phyloP scores from a whole-genome alignment of 1,140 invertebrate genomes.

The Zelostemma sp. region DNA sequence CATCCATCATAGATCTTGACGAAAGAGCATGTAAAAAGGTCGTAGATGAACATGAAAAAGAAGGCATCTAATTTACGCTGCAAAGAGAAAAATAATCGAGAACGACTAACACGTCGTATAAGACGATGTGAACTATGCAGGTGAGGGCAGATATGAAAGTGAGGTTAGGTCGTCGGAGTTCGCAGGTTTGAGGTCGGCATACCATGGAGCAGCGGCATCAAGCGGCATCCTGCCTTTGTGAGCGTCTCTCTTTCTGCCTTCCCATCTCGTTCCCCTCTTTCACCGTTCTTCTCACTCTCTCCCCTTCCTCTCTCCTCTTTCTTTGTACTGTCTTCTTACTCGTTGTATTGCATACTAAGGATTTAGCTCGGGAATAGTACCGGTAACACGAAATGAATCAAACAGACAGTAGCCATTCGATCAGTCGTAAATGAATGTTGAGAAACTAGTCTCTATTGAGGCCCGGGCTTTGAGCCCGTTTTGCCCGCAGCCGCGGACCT shows the following conservation, averaged over 20 bases:
- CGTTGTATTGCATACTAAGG: constrained; percentile 21
- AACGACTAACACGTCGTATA: no score
- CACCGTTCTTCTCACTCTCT: constrained; percentile 11
- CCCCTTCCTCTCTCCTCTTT: constrained; percentile 11
- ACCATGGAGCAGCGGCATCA: constrained; percentile 42
- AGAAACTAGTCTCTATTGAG: constrained; percentile 9
- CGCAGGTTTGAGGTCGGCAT: constrained; percentile 49
- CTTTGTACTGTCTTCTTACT: background rate
- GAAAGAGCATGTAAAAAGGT: no score
- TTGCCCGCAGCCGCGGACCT: background rate
- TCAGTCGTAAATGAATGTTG: constrained; percentile 13
- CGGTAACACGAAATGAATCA: constrained; percentile 9
- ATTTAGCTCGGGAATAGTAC: constrained; percentile 28
- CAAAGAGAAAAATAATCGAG: no score
- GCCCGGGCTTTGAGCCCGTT: constrained; percentile 3
- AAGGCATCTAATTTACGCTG: no score
- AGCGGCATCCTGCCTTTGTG: constrained; percentile 56
- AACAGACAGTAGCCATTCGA: constrained; percentile 17
- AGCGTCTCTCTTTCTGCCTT: constrained; percentile 27
- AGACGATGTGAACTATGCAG: constrained; percentile 34
- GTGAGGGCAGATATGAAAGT: constrained; percentile 51
- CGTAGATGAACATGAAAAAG: no score
- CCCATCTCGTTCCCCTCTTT: constrained; percentile 11
- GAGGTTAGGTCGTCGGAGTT: constrained; percentile 42
- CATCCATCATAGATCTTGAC: no score